Evolutionary conservation across 2,113 vertebrate species (phyloP).

Genomic region (Machaerirhynchus nigripectus): DNA sequence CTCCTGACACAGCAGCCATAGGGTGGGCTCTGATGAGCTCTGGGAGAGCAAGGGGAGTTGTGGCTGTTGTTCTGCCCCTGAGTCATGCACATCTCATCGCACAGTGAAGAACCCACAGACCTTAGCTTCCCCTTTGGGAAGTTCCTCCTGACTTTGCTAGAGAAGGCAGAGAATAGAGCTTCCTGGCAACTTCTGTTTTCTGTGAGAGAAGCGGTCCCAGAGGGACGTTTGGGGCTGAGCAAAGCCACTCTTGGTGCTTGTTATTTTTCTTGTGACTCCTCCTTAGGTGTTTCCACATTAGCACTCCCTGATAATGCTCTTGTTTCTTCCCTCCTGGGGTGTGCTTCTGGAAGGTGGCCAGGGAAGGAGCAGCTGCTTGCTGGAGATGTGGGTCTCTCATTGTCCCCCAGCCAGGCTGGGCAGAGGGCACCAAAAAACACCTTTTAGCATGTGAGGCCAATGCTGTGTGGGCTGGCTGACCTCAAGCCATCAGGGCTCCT

Average conservation of each 20-base stretch:
- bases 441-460: accelerated
- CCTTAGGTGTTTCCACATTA: neutral
- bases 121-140: neutral
- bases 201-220: accelerated
- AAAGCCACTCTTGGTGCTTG: neutral
- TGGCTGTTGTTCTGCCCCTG: neutral
- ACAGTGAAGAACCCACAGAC: neutral
- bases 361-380: neutral
- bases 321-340: neutral
- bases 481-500: accelerated
- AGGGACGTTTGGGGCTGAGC: neutral
- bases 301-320: neutral
- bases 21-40: neutral
- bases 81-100: accelerated
- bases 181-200: neutral
- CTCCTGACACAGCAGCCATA: accelerated
- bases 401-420: neutral
- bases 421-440: neutral
- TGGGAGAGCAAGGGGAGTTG: neutral
- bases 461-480: neutral
- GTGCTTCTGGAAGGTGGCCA: neutral
- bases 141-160: neutral
- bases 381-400: neutral
- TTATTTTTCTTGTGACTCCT: neutral
- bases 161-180: neutral